These are phyloP conservation scores for Rhyacichthys aspro DNA, from an alignment of 2,797 vertebrate genomes.

Conservation along the genomic window DNA sequence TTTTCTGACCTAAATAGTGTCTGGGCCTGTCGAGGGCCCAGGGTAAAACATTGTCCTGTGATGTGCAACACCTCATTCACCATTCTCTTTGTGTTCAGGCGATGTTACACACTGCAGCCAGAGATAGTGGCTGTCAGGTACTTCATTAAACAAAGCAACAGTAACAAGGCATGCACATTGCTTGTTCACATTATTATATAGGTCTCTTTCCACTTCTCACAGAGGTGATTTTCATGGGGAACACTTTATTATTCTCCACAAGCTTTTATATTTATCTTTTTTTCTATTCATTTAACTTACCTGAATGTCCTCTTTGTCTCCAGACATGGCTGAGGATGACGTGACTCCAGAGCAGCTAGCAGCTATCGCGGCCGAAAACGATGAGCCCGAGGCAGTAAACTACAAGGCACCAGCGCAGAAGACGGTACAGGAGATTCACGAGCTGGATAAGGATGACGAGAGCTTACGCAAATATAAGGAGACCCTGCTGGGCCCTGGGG, in stretches of 20 bases:
- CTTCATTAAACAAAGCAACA: conserved; percentile 7
- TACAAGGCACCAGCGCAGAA: conserved; percentile 94
- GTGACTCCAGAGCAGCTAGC: conserved; percentile 94
- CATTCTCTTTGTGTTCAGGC: conserved; percentile 12
- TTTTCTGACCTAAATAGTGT: conserved; percentile 23
- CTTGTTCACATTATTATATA: too few species aligned
- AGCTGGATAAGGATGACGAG: conserved; percentile 94
- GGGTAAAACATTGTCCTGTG: conserved; percentile 2
- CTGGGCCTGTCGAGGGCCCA: conserved; percentile 6
- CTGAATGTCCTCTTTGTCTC: too few species aligned
- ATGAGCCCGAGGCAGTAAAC: conserved; percentile 87
- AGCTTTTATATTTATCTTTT: too few species aligned
- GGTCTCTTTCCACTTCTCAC: too few species aligned
- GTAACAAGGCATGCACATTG: background rate
- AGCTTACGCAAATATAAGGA: conserved; percentile 98
- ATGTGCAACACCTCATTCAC: conserved; percentile 21
- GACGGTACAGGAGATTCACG: conserved; percentile 93
- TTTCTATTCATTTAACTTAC: background rate
- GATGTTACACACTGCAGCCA: conserved; percentile 34
- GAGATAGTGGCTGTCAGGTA: conserved; percentile 18
- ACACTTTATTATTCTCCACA: background rate
- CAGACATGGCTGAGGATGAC: conserved; percentile 95
- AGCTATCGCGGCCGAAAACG: conserved; percentile 94
- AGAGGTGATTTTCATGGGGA: too few species aligned
- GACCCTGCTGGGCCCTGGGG: conserved; percentile 84